A percentile compares a stretch with the other conserved stretches of the same genome.
phyloP scores from a whole-genome alignment of 1,140 invertebrate species.

The Drosophila virilis region DNA sequence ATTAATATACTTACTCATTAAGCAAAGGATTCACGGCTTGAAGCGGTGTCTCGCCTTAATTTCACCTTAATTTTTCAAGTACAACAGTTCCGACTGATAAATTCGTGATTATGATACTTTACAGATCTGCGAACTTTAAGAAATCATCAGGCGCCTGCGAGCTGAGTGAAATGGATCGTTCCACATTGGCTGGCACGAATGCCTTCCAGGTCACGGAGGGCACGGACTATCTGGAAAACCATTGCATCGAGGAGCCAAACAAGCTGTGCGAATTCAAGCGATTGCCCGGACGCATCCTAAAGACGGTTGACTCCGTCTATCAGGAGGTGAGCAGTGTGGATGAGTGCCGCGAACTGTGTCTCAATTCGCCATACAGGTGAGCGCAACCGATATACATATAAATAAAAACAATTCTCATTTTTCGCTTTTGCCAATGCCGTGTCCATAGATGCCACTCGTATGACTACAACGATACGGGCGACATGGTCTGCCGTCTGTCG shows the following conservation, averaged over 20 bases:
- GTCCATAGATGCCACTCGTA: conserved; percentile 92
- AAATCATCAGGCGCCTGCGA: conserved; percentile 92
- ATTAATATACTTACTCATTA: neutral
- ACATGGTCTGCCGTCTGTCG: conserved; percentile 95
- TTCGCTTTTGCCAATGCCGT: neutral
- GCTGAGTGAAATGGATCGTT: conserved; percentile 94
- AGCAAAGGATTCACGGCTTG: no score
- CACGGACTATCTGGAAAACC: conserved; percentile 94
- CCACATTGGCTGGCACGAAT: conserved; percentile 91
- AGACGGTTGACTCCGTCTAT: conserved; percentile 97
- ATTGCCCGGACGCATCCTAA: conserved; percentile 93
- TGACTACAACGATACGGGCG: conserved; percentile 96
- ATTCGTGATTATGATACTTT: no score
- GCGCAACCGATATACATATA: conserved; percentile 1
- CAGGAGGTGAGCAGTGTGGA: conserved; percentile 94
- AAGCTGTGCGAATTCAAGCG: conserved; percentile 97
- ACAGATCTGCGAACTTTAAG: conserved; percentile 95
- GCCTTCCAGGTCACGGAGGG: conserved; percentile 90
- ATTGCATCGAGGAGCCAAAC: conserved; percentile 94
- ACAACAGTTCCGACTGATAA: no score
- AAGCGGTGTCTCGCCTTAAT: no score
- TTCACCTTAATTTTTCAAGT: no score
- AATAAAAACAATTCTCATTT: neutral
- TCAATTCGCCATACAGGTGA: conserved; percentile 91
- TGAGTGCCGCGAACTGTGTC: conserved; percentile 94